Conservation (phyloP, 2,113 vertebrate genomes). For the Tupaia chinensis region DNA sequence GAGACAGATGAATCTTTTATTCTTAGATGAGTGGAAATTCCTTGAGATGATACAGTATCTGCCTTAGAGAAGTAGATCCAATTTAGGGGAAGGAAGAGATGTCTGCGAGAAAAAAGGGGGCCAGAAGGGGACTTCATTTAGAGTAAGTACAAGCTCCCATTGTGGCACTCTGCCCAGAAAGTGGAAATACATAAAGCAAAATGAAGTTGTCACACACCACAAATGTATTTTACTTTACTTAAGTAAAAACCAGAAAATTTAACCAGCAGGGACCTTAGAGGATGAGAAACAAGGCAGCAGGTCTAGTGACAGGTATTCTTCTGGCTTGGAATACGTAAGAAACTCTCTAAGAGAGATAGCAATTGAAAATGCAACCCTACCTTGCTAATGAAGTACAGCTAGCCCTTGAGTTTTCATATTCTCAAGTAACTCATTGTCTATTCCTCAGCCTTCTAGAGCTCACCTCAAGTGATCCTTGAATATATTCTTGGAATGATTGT, state of each 20-base stretch:
- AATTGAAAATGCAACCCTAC: not conserved
- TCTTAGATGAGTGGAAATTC: constrained; percentile 32
- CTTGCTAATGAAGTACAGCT: constrained; percentile 42
- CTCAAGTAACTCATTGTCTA: constrained; percentile 42
- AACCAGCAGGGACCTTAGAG: not conserved
- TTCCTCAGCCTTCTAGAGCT: constrained; percentile 64
- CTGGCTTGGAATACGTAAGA: constrained; percentile 5
- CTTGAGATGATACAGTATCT: constrained; percentile 22
- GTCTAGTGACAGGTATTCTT: not conserved
- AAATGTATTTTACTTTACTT: constrained; percentile 37
- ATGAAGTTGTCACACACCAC: not conserved
- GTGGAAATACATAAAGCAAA: constrained; percentile 53
- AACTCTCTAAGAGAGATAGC: not conserved
- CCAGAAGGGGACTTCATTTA: not conserved
- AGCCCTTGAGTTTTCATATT: constrained; percentile 38
- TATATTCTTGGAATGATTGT: constrained; percentile 54
- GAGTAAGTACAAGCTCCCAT: not conserved
- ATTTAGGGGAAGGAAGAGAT: not conserved
- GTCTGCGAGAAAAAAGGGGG: constrained; percentile 1
- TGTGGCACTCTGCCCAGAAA: not conserved
- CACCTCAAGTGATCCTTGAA: constrained; percentile 56
- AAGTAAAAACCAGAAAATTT: constrained; percentile 56
- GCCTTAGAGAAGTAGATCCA: constrained; percentile 35
- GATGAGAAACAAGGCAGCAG: not conserved
- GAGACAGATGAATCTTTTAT: not conserved